These are phyloP conservation scores for Strix aluco DNA, from an alignment of 2,113 vertebrate genomes.

Conservation along the genomic window DNA sequence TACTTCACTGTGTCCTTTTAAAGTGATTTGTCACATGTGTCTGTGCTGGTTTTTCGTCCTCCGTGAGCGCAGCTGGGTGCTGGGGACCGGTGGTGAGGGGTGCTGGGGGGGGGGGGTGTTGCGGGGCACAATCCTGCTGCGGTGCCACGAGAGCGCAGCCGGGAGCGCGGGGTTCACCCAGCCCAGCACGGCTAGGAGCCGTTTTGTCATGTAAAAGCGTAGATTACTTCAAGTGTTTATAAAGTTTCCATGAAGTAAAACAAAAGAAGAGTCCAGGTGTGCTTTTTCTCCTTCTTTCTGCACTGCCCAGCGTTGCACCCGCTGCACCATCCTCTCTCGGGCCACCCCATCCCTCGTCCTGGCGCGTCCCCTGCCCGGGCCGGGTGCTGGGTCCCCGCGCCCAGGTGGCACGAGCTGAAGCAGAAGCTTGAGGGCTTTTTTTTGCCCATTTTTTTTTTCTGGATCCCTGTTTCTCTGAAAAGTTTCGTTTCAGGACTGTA, in stretches of 20 bases:
- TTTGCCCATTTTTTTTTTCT: background rate
- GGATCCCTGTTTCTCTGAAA: background rate
- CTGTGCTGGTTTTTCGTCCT: background rate
- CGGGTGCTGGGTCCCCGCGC: accelerated
- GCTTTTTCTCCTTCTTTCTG: background rate
- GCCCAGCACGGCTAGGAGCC: background rate
- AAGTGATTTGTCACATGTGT: background rate
- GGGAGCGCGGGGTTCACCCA: accelerated
- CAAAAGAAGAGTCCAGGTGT: background rate
- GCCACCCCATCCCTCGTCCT: too few species aligned
- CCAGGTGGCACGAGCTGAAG: background rate
- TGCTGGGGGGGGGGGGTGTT: background rate
- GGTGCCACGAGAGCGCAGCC: background rate
- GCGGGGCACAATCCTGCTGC: background rate
- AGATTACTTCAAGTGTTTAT: constrained; percentile 12
- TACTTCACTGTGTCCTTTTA: background rate
- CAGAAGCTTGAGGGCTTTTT: background rate
- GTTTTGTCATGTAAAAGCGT: background rate
- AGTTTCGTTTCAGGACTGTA: background rate
- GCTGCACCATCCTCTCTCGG: background rate
- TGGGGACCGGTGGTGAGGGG: background rate
- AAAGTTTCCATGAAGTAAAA: constrained; percentile 25
- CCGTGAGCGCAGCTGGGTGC: background rate
- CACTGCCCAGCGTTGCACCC: accelerated
- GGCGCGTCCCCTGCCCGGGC: too few species aligned